Evolutionary conservation across 1,140 invertebrate species (phyloP), one percentile per base, ranked within the genome.

Genomic region (Leguminivora glycinivorella): DNA sequence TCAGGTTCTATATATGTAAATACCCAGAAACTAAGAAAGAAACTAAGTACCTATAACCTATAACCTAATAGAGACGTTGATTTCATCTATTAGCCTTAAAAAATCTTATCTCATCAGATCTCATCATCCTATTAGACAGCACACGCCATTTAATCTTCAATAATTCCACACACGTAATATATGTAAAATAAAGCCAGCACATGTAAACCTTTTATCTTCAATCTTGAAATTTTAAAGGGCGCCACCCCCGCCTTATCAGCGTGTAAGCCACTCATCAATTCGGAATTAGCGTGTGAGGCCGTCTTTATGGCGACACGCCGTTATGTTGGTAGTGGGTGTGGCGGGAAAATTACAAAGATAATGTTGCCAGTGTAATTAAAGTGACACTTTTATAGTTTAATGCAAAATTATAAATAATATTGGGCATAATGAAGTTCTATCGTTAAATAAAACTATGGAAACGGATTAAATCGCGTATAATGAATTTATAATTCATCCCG

Each of bases 181-280:
- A 63, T 63, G 29, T 63, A 63, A 63, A 63, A 63, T 63, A 34
- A 63, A 63, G 25, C 58, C 25, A 63, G 26, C 29, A 63, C 58
- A 63, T 63, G 58, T 63, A 63, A 63, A 29, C 58, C 9, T 6
- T 12, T 63, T 63, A 63, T 63, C 58, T 63, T 63, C 25, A 34
- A 70, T 70, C 25, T 66, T 67, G 72, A 79, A 76, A 82, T 70
- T 84, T 83, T 84, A 82, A 84, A 76, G 77, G 78, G 79, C 71
- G 70, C 31, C 73, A 70, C 71, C 75, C 79, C 74, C 75, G 58
- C 76, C 77, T 81, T 80, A 80, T 79, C 79, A 40, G 72, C 70
- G 56, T 76, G 78, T 83, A 81, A 83, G 78, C 79, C 76, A 72
- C 77, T 84, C 82, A 79, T 84, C 82, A 82, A 71, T 47, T 75